phyloP scores from a whole-genome alignment of 2,888 invertebrate species.

The Leptogaster cylindrica region DNA sequence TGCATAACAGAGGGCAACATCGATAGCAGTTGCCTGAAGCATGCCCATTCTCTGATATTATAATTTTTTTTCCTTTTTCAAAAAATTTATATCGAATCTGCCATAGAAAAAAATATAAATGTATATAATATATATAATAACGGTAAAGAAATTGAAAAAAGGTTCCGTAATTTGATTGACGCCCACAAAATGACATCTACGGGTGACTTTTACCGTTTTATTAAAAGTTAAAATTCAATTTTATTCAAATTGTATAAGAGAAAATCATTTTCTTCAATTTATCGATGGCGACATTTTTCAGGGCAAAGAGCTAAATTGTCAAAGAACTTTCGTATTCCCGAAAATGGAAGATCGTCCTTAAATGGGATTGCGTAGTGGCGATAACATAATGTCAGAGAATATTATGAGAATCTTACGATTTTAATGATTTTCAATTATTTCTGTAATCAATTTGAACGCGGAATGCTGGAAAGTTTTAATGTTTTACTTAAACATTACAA shows the following conservation, averaged over 20 bases:
- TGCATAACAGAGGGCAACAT: too few species aligned
- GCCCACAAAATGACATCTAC: constrained; percentile 31
- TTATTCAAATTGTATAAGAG: constrained; percentile 23
- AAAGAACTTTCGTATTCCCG: not conserved
- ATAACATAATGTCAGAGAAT: not conserved
- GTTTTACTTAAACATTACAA: too few species aligned
- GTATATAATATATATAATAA: too few species aligned
- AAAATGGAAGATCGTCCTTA: not conserved
- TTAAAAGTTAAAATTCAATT: constrained; percentile 37
- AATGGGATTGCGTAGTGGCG: not conserved
- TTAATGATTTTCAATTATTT: too few species aligned
- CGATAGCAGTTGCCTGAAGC: too few species aligned
- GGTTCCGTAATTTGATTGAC: constrained; percentile 31
- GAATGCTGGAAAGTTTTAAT: too few species aligned
- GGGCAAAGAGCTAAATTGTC: constrained; percentile 17
- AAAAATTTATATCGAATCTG: constrained; percentile 29
- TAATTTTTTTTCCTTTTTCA: constrained; percentile 14
- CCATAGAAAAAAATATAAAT: constrained; percentile 16
- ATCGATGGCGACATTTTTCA: constrained; percentile 13
- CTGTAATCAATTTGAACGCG: too few species aligned
- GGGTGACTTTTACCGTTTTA: constrained; percentile 33
- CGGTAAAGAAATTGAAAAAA: constrained; percentile 30
- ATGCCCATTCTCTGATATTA: too few species aligned
- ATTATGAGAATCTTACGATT: too few species aligned
- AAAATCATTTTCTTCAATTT: constrained; percentile 2